Evolutionary conservation across 2,113 vertebrate species (phyloP), one percentile per base, ranked within the genome.

Genomic region (Mirounga angustirostris): DNA sequence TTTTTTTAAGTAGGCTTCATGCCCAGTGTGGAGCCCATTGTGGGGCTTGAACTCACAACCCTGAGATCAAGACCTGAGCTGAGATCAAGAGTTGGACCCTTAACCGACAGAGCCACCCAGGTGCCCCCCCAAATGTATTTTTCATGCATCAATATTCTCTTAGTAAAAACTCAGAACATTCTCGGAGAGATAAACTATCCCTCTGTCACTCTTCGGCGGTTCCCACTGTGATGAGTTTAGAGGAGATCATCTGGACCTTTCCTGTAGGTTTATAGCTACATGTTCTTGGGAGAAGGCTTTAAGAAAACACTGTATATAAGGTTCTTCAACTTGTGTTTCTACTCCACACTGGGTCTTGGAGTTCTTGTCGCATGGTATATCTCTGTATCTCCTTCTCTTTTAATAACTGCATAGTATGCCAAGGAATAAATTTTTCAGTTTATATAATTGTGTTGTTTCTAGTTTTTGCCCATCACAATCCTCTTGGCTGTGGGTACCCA

Each of bases 331-430:
- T 10, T 33, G 22, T 7, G 28, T 56, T 30, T 61, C 40, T 50
- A 2, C 63, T 46, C 4, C 16, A 3, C 30, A 1, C 21, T n/a
- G 56, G 78, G 13, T 65, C 71, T n/a, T 10, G 50, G 82, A 2
- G 28, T n/a, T 28, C 78, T 74, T 5, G 4, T 21, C 86, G 4
- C 6, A 0, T 7, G 6, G 54, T 1, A 0, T 6, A 0, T 65
- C 19, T 30, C 54, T 12, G 36, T 36, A 1, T 7, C 61, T 58
- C 28, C 28, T 36, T 43, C 26, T 14, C 78, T 26, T 18, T 50
- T 6, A 52, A 4, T 4, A 15, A 30, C 26, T 7, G 0, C 24
- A 0, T 0, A 4, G 14, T 4, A 26, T 43, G 8, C 28, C 2
- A 21, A 59, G 40, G 28, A n/a, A 15, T 33, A 2, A 14, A 0